Evolutionary conservation across 2,888 invertebrate species (phyloP).

Genomic region (Drosophila hawaiiensis): DNA sequence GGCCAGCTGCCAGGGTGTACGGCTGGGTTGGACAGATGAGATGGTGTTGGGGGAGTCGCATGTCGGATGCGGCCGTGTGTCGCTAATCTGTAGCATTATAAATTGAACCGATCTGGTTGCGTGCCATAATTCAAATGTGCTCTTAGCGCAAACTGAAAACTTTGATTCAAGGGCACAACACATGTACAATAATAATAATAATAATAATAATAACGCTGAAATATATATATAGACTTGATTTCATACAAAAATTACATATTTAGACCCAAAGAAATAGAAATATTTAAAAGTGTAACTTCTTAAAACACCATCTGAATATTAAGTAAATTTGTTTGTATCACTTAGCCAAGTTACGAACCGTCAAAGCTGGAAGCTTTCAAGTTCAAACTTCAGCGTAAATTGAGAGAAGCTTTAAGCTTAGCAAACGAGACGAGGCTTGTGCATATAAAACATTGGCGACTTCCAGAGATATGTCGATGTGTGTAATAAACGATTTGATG

Average conservation of each 20-base stretch:
- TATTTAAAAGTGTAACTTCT: neutral
- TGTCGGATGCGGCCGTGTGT: slow-evolving; percentile 44
- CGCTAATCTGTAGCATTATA: slow-evolving; percentile 48
- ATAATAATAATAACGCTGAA: neutral
- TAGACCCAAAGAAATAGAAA: slow-evolving; percentile 1
- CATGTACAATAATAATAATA: slow-evolving; percentile 20
- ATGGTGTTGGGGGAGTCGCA: neutral
- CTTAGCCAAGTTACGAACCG: slow-evolving; percentile 17
- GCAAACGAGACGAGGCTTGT: neutral
- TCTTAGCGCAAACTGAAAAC: slow-evolving; percentile 10
- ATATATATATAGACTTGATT: neutral
- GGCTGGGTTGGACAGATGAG: neutral
- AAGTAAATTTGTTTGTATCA: neutral
- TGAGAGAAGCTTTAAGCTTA: slow-evolving; percentile 8
- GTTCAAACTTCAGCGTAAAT: neutral
- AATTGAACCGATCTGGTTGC: slow-evolving; percentile 65
- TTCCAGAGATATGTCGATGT: neutral
- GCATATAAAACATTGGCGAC: neutral
- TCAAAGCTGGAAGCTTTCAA: neutral
- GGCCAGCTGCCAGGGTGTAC: slow-evolving; percentile 58
- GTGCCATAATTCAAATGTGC: slow-evolving; percentile 37
- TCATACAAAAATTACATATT: slow-evolving; percentile 26
- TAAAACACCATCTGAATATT: neutral
- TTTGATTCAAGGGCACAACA: slow-evolving; percentile 38
- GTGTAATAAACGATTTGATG: neutral